Percentiles rank a stretch among this genome's conserved stretches.
Conservation (phyloP, 1,140 invertebrate genomes). For the Maniola jurtina region DNA sequence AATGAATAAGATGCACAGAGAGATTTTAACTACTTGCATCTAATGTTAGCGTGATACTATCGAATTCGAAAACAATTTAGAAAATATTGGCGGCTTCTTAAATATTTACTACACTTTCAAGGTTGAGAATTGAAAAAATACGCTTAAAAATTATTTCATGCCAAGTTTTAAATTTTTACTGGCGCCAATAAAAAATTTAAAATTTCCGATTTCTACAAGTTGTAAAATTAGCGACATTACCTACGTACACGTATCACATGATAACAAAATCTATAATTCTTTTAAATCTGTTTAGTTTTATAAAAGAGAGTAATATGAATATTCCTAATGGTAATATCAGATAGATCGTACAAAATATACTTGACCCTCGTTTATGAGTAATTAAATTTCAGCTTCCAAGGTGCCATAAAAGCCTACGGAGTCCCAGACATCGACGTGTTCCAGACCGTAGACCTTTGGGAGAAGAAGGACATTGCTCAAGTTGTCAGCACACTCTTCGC, state of each 20-base stretch:
- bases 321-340: too few species aligned
- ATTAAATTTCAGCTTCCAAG: constrained; percentile 88
- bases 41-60: not conserved
- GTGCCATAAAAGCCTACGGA: constrained; percentile 91
- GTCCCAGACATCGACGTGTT: constrained; percentile 96
- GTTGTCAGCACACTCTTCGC: constrained; percentile 97
- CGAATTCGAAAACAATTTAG: not conserved
- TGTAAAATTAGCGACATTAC: not conserved
- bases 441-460: constrained; percentile 97
- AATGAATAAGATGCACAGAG: too few species aligned
- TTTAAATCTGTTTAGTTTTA: too few species aligned
- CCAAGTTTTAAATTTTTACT: not conserved
- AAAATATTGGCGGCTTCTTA: not conserved
- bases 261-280: too few species aligned
- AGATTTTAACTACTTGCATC: too few species aligned
- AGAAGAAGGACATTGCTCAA: constrained; percentile 95
- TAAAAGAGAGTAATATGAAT: too few species aligned
- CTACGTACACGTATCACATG: too few species aligned
- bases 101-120: not conserved
- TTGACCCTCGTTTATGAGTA: not conserved
- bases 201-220: not conserved
- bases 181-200: not conserved
- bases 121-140: constrained; percentile 1
- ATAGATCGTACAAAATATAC: too few species aligned
- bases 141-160: not conserved